Evolutionary conservation across 1,140 invertebrate species (phyloP), one percentile per base, ranked within the genome.

Genomic region (Lepidostoma basale): DNA sequence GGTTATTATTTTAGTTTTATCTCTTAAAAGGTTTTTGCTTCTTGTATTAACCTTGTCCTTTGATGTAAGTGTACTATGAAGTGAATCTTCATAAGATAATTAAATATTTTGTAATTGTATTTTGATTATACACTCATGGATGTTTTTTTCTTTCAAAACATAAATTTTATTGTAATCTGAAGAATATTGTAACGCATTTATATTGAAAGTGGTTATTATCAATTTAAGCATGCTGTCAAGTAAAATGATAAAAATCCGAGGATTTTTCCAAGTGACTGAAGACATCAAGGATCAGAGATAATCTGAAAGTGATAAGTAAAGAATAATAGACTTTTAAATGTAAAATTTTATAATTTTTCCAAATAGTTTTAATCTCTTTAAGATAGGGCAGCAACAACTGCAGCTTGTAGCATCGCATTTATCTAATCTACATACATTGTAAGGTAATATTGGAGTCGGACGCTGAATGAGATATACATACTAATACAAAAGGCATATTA

Each of bases 291-390:
- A 73, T 69, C 71, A 73, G 70, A 72, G 54, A 62, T 59, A 66
- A 42, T 72, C 70, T 68, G 70, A 73, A 69, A 73, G 71, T 73
- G 71, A 73, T 73, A 73, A 73, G 70, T 72, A 73, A 69, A 67
- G 54, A 72, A 60, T 65, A 60, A 72, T 72, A 72, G 70, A 72
- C 70, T 62, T 68, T 70, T 68, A 72, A 72, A 30, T 67, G 64
- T 72, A 72, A 72, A 72, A 60, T 72, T 72, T 72, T 72, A 72
- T 72, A 72, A 68, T 72, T 72, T 67, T 68, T 72, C 69, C 70
- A 68, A 68, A 65, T 72, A 72, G 70, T 69, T 66, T 60, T 68
- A 68, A 72, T 65, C 52, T 54, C 56, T 69, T 23, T 66, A 67
- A 69, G 40, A 63, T 66, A 67, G 63, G 67, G 60, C 71, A 66